Percentiles rank a stretch among this genome's conserved stretches.
phyloP scores from a whole-genome alignment of 2,797 vertebrate genomes.

The Clamator glandarius region DNA sequence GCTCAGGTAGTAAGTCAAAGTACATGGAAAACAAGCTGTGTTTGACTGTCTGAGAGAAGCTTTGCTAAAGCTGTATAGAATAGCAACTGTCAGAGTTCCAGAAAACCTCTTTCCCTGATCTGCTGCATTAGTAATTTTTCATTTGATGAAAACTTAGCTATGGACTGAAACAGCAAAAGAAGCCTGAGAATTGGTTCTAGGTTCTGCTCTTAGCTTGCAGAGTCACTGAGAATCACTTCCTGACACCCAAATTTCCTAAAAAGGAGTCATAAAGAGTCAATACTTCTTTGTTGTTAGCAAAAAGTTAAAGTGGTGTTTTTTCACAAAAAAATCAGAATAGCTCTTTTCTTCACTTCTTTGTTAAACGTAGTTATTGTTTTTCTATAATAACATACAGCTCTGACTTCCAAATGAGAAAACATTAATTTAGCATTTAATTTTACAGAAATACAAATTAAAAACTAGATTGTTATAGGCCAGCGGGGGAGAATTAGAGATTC shows the following conservation, averaged over 20 bases:
- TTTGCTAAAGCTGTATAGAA: background rate
- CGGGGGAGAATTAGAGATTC: background rate
- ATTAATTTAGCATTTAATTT: background rate
- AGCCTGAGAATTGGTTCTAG: background rate
- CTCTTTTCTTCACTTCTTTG: background rate
- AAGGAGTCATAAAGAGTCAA: background rate
- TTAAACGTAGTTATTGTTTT: background rate
- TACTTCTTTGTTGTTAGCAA: background rate
- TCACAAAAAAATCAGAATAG: background rate
- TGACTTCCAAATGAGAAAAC: background rate
- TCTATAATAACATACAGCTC: background rate
- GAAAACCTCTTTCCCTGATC: background rate
- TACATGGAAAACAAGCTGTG: background rate
- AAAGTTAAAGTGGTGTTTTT: background rate
- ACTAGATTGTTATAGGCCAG: background rate
- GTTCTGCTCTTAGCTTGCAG: background rate
- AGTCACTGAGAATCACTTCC: background rate
- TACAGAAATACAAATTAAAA: background rate
- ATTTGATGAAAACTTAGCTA: fast-evolving
- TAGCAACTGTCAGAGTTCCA: background rate
- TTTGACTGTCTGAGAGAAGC: background rate
- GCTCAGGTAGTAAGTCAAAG: background rate
- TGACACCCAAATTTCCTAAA: background rate
- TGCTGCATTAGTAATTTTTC: background rate
- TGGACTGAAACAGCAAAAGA: background rate